Evolutionary conservation across 2,797 vertebrate species (phyloP).

Genomic region (Cryptoprocta ferox): DNA sequence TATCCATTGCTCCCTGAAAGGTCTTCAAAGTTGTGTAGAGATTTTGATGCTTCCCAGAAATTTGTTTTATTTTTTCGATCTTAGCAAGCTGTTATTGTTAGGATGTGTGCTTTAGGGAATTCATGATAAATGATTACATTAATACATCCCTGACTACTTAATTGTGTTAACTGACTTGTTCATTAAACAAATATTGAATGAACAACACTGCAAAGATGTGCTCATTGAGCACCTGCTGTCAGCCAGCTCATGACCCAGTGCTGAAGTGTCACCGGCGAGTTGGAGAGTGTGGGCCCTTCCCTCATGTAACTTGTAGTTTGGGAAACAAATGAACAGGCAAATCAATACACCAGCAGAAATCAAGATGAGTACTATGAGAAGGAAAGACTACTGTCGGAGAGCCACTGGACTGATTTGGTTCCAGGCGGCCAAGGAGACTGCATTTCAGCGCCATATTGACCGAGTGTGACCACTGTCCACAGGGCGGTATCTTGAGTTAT

Average conservation of each 20-base stretch:
- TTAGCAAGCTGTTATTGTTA: neutral
- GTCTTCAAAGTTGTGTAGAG: neutral
- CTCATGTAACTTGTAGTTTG: neutral
- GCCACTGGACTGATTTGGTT: neutral
- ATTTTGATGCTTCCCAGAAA: neutral
- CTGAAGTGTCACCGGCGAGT: neutral
- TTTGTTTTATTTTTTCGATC: neutral
- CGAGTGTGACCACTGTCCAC: rapidly evolving
- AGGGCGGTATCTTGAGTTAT: neutral
- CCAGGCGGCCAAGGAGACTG: neutral
- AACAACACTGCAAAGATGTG: neutral
- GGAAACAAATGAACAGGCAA: neutral
- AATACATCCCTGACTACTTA: neutral
- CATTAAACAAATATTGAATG: neutral
- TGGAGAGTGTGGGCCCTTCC: neutral
- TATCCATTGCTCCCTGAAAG: neutral
- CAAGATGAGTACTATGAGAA: neutral
- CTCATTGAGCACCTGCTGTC: neutral
- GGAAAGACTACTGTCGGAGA: neutral
- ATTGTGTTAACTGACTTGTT: neutral
- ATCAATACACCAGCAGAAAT: neutral
- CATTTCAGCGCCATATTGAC: neutral
- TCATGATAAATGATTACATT: neutral
- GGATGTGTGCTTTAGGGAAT: neutral
- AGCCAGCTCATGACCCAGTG: neutral